Conservation (phyloP, 2,888 invertebrate species). For the Ptilodon capucinus region DNA sequence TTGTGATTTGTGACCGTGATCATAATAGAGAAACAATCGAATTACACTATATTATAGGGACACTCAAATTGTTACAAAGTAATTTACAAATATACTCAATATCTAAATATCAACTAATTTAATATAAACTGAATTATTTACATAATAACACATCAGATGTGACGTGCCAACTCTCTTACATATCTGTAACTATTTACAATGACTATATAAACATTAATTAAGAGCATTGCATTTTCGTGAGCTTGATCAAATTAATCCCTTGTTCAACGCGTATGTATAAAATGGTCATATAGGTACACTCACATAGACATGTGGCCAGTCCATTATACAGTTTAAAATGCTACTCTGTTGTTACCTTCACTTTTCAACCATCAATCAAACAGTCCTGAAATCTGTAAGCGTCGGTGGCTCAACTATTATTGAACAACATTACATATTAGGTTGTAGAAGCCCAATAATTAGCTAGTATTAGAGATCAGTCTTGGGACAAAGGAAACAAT, state of each 20-base stretch:
- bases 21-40: slow-evolving; percentile 65
- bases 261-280: slow-evolving; percentile 59
- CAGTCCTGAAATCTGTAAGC: slow-evolving; percentile 41
- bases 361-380: slow-evolving; percentile 48
- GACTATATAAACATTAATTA: slow-evolving; percentile 76
- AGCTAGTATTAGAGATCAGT: slow-evolving; percentile 69
- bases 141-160: slow-evolving; percentile 68
- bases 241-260: slow-evolving; percentile 76
- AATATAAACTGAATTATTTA: slow-evolving; percentile 78
- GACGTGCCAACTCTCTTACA: slow-evolving; percentile 68
- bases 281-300: slow-evolving; percentile 42
- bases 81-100: slow-evolving; percentile 79
- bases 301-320: slow-evolving; percentile 45
- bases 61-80: slow-evolving; percentile 74
- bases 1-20: slow-evolving; percentile 80
- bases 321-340: slow-evolving; percentile 30
- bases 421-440: slow-evolving; percentile 32
- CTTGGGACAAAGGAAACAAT: slow-evolving; percentile 72
- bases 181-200: slow-evolving; percentile 79
- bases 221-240: slow-evolving; percentile 78
- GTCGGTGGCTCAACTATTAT: slow-evolving; percentile 36
- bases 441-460: slow-evolving; percentile 53
- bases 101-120: slow-evolving; percentile 70
- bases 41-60: slow-evolving; percentile 70
- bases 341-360: slow-evolving; percentile 14